phyloP scores from a whole-genome alignment of 2,888 invertebrate genomes.

The Cheilosia pagana region DNA sequence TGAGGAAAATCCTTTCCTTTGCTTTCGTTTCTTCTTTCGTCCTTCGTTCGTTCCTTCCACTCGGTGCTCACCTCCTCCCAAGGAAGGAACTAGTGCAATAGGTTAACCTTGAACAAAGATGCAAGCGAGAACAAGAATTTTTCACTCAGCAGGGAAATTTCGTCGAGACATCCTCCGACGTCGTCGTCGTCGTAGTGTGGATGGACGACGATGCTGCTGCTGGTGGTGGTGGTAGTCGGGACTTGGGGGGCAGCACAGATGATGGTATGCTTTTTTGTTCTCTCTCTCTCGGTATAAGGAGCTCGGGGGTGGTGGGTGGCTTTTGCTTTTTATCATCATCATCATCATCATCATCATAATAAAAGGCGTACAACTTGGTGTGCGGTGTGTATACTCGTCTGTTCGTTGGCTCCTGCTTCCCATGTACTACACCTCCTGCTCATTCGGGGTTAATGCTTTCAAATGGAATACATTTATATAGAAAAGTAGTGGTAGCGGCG shows the following conservation, averaged over 20 bases:
- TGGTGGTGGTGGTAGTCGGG: slow-evolving; percentile 37
- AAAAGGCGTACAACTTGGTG: slow-evolving; percentile 69
- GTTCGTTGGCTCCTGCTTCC: neutral
- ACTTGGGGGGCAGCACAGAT: no score
- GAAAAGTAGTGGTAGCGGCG: slow-evolving; percentile 65
- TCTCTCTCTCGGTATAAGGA: slow-evolving; percentile 63
- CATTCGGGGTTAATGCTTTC: slow-evolving; percentile 75
- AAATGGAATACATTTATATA: slow-evolving; percentile 75
- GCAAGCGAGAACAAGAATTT: slow-evolving; percentile 73
- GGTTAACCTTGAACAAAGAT: slow-evolving; percentile 75
- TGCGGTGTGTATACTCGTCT: slow-evolving; percentile 58
- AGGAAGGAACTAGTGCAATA: slow-evolving; percentile 75
- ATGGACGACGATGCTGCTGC: slow-evolving; percentile 27
- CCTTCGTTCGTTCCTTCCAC: slow-evolving; percentile 67
- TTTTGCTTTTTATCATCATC: slow-evolving; percentile 70
- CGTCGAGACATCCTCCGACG: slow-evolving; percentile 72
- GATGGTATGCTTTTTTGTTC: slow-evolving; percentile 63
- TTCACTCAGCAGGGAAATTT: slow-evolving; percentile 63
- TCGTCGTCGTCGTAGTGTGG: slow-evolving; percentile 47
- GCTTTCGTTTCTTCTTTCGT: slow-evolving; percentile 72
- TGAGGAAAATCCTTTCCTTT: slow-evolving; percentile 69
- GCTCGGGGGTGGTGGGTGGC: slow-evolving; percentile 54
- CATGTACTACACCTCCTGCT: slow-evolving; percentile 27
- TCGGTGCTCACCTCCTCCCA: slow-evolving; percentile 64
- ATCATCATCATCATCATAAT: slow-evolving; percentile 69